phyloP scores from a whole-genome alignment of 1,140 invertebrate genomes.

The Diploscapter pachys region DNA sequence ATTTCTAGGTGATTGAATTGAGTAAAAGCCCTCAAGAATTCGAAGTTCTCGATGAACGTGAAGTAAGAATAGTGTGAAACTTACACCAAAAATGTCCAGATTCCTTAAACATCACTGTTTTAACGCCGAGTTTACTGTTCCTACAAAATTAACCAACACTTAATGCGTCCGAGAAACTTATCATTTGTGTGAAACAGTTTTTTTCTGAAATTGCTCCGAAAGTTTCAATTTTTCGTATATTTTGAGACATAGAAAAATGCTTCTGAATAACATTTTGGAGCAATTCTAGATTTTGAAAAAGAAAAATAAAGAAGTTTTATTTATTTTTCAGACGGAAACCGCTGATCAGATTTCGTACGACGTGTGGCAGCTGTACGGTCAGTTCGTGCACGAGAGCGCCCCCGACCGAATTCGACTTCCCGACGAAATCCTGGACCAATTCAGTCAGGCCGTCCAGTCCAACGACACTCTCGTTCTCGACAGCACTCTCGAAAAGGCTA shows the following conservation, averaged over 20 bases:
- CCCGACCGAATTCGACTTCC: constrained; percentile 19
- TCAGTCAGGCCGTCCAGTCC: constrained; percentile 27
- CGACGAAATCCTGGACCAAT: constrained; percentile 29
- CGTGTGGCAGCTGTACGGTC: constrained; percentile 25
- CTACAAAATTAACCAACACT: too few species aligned
- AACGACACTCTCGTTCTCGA: constrained; percentile 26
- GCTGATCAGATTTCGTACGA: constrained; percentile 24
- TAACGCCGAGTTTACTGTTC: too few species aligned
- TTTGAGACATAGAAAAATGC: neutral
- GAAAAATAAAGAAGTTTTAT: constrained; percentile 1
- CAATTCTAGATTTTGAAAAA: neutral
- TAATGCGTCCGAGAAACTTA: too few species aligned
- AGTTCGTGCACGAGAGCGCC: constrained; percentile 34
- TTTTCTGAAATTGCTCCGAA: neutral
- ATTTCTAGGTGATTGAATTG: too few species aligned
- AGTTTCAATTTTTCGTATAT: neutral
- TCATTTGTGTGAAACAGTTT: neutral
- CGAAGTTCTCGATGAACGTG: too few species aligned
- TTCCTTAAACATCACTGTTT: too few species aligned
- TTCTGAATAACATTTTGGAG: neutral
- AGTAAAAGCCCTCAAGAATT: too few species aligned
- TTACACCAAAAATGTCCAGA: too few species aligned
- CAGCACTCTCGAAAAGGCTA: constrained; percentile 37
- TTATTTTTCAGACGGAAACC: constrained; percentile 23
- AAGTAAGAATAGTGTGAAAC: too few species aligned